Evolutionary conservation across 2,797 vertebrate genomes (phyloP).

Genomic region (Labeo calbasu): DNA sequence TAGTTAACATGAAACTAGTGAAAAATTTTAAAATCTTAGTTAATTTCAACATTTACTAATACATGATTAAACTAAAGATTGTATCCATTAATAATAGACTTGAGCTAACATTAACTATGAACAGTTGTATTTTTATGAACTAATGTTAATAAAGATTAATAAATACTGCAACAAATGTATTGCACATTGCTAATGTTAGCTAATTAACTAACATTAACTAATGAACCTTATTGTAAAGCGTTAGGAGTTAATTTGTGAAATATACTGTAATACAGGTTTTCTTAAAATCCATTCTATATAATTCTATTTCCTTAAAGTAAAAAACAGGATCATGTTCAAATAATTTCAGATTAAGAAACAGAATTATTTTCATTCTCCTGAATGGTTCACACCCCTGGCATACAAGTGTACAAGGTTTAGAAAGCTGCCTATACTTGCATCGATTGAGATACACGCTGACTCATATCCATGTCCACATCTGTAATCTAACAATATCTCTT

Average conservation of each 20-base stretch:
- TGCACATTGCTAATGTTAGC: not conserved
- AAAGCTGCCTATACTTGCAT: not conserved
- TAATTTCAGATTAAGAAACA: not conserved
- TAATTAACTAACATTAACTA: no score
- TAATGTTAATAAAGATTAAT: not conserved
- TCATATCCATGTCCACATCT: slow-evolving; percentile 12
- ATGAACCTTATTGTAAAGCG: not conserved
- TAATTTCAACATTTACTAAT: no score
- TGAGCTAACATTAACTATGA: no score
- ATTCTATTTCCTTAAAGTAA: not conserved
- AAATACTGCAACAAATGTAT: not conserved
- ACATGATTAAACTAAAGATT: no score
- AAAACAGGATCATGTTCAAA: not conserved
- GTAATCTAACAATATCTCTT: slow-evolving; percentile 56
- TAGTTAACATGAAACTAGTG: no score
- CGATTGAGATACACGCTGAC: not conserved
- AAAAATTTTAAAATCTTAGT: no score
- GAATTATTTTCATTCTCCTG: not conserved
- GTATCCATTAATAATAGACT: no score
- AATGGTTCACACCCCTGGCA: not conserved
- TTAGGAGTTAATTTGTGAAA: not conserved
- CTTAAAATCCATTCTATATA: not conserved
- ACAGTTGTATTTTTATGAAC: no score
- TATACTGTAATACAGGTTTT: not conserved
- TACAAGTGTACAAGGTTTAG: not conserved